phyloP scores from a whole-genome alignment of 2,797 vertebrate genomes.

The Pelobates cultripes region DNA sequence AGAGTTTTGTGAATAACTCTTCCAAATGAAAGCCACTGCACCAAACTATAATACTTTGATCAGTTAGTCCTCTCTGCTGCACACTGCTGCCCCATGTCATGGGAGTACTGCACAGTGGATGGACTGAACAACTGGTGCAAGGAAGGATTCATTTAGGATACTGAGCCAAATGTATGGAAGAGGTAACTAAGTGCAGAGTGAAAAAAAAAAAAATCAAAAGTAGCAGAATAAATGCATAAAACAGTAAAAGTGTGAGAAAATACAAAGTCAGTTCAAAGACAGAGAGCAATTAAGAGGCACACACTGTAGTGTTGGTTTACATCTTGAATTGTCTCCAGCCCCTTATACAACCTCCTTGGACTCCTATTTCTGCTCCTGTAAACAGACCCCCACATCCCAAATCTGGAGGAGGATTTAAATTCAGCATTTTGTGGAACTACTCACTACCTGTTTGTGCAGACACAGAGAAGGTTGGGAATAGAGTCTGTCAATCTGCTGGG shows the following conservation, averaged over 20 bases:
- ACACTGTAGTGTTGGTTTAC: constrained; percentile 36
- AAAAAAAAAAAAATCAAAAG: constrained; percentile 19
- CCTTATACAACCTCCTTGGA: constrained; percentile 38
- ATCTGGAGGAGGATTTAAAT: constrained; percentile 47
- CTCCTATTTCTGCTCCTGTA: constrained; percentile 45
- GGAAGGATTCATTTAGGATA: background rate
- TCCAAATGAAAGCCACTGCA: too few species aligned
- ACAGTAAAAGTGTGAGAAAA: too few species aligned
- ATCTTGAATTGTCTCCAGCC: constrained; percentile 54
- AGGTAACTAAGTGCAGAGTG: background rate
- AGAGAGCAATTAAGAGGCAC: constrained; percentile 10
- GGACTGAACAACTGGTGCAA: too few species aligned
- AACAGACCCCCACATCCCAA: constrained; percentile 29
- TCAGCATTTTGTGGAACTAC: constrained; percentile 22
- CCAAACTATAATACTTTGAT: too few species aligned
- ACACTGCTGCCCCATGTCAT: too few species aligned
- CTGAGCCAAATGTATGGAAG: background rate
- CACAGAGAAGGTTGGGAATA: background rate
- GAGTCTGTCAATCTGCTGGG: background rate
- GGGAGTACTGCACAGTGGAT: too few species aligned
- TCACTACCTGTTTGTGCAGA: constrained; percentile 27
- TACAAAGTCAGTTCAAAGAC: background rate
- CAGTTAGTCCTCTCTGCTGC: too few species aligned
- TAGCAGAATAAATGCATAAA: too few species aligned
- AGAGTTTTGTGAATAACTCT: too few species aligned